Evolutionary conservation across 2,113 vertebrate species (phyloP).

Genomic region (Girardinichthys multiradiatus): DNA sequence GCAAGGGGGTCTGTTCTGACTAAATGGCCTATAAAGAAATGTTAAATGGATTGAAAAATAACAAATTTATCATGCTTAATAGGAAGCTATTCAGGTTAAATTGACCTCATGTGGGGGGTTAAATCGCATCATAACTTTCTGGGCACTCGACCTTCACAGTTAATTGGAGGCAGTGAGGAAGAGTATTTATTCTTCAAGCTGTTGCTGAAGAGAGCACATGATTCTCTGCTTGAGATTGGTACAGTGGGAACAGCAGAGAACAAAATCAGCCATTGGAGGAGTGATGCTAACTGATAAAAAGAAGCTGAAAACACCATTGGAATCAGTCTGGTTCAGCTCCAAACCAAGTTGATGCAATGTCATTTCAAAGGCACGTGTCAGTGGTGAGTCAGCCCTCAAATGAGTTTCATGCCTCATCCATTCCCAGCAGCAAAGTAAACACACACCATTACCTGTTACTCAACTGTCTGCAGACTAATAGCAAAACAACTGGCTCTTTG

Average conservation of each 20-base stretch:
- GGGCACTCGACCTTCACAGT: conserved; percentile 65
- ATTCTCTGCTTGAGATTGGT: conserved; percentile 46
- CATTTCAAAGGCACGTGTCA: conserved; percentile 63
- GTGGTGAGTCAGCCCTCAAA: conserved; percentile 65
- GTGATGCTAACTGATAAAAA: conserved; percentile 18
- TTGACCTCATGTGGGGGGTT: conserved; percentile 75
- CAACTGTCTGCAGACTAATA: conserved; percentile 51
- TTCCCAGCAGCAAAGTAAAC: conserved; percentile 72
- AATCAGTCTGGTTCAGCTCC: conserved; percentile 34
- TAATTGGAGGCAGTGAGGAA: conserved; percentile 73
- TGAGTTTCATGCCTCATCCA: conserved; percentile 58
- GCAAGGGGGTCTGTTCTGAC: conserved; percentile 40
- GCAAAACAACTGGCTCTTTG: conserved; percentile 57
- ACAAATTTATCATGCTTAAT: conserved; percentile 76
- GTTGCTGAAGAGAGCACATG: conserved; percentile 69
- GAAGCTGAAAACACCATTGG: conserved; percentile 34
- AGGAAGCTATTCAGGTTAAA: conserved; percentile 76
- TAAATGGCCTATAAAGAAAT: conserved; percentile 65
- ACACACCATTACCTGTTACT: conserved; percentile 67
- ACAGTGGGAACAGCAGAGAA: conserved; percentile 17
- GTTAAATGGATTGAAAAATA: conserved; percentile 76
- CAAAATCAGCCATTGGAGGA: conserved; percentile 29
- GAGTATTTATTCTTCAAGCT: conserved; percentile 65
- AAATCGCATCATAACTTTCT: conserved; percentile 78
- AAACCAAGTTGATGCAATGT: conserved; percentile 54